Base-by-base conservation (phyloP, 1,140 invertebrate genomes). In the Tetramorium simillimum region DNA sequence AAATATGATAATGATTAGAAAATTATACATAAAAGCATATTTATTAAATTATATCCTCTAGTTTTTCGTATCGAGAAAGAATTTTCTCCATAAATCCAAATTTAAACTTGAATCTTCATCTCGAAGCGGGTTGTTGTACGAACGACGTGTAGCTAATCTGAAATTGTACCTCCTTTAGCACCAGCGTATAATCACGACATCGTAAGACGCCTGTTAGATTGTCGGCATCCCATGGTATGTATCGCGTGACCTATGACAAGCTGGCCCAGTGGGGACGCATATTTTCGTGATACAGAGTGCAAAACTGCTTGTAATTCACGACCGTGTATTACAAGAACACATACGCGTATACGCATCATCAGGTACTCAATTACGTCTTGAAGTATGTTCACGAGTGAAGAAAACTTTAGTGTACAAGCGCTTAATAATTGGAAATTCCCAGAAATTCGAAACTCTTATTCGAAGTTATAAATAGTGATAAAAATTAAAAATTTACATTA, bases 291-390 rank as follows among this genome's bases (percentile, higher is more conserved):
- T 82, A 70, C 40, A 81, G 37, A 12, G 63, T 56, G 78, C 49
- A 87, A 87, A 87, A 69, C 67, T 33, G 65, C 51, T n/a, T 73
- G 56, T 72, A 67, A 89, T 86, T 89, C 51, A 60, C 51, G 58
- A 60, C 53, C 85, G 69, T 87, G 89, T 84, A 40, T 81, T 69
- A 69, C 37, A n/a, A 56, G 49, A 28, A 46, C 60, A 9, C 28
- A 18, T 28, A 69, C 14, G 43, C 1, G 16, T 76, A 58, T 33
- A 3, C 51, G 33, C 51, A 33, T 56, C 72, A 58, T 46, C 75
- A 33, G 12, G 21, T 46, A 77, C 18, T 76, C 37, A 43, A 58
- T 76, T 43, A 77, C 18, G 16, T 12, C 28, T 53, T 56, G 9
- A 51, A 53, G n/a, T 10, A 14, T 49, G 33, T 72, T 51, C 69